phyloP scores from a whole-genome alignment of 2,113 vertebrate species.

The Lamprologus lemairii region DNA sequence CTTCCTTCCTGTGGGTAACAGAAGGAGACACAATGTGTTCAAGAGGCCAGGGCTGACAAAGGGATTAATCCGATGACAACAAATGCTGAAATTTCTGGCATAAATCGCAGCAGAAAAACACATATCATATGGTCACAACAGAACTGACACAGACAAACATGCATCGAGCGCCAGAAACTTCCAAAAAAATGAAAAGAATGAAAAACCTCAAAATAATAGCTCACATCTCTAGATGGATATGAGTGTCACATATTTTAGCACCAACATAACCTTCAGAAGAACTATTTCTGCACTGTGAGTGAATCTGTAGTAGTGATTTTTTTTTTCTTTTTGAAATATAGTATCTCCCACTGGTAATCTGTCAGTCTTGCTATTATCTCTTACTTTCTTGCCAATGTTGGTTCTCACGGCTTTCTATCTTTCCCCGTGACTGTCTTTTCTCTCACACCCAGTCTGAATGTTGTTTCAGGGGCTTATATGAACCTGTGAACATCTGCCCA shows the following conservation, averaged over 20 bases:
- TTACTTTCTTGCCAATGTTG: slow-evolving; percentile 16
- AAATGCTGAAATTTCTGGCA: slow-evolving; percentile 62
- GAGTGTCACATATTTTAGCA: neutral
- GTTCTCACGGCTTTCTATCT: slow-evolving; percentile 29
- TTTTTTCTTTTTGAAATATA: slow-evolving; percentile 37
- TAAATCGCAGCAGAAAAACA: slow-evolving; percentile 43
- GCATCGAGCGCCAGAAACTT: neutral
- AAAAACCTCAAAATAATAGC: neutral
- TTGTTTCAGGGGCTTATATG: slow-evolving; percentile 42
- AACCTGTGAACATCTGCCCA: slow-evolving; percentile 67
- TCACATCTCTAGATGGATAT: neutral
- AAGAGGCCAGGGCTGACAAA: slow-evolving; percentile 68
- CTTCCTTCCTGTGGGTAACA: slow-evolving; percentile 70
- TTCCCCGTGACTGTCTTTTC: slow-evolving; percentile 28
- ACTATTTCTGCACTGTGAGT: neutral
- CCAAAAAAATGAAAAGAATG: neutral
- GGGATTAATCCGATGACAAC: slow-evolving; percentile 66
- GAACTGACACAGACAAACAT: slow-evolving; percentile 13
- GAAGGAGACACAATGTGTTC: slow-evolving; percentile 72
- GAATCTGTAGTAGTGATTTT: neutral
- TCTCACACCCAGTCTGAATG: slow-evolving; percentile 31
- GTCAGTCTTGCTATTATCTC: slow-evolving; percentile 48
- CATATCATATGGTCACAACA: slow-evolving; percentile 53
- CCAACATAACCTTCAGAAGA: neutral
- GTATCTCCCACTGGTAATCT: slow-evolving; percentile 44